These are phyloP conservation scores for Sciurus vulgaris DNA, from an alignment of 2,797 vertebrate genomes.

Conservation along the genomic window DNA sequence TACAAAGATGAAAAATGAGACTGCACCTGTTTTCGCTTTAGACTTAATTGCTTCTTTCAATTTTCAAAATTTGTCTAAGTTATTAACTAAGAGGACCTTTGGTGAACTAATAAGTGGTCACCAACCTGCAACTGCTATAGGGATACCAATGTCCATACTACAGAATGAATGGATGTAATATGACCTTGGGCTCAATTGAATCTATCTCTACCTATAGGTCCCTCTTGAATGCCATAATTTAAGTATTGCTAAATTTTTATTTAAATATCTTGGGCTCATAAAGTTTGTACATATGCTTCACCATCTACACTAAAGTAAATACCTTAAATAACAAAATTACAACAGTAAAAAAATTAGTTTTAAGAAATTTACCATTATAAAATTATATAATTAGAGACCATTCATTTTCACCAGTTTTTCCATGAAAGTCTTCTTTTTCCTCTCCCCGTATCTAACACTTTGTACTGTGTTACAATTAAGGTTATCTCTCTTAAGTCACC, in stretches of 20 bases:
- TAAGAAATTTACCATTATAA: neutral
- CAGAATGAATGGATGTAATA: too few relatives aligned
- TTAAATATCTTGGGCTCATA: too few relatives aligned
- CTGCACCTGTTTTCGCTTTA: too few relatives aligned
- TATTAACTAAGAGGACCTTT: neutral
- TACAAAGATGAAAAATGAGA: neutral
- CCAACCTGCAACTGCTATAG: fast-evolving
- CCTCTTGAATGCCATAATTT: too few relatives aligned
- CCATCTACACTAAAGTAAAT: too few relatives aligned
- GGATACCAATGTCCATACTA: too few relatives aligned
- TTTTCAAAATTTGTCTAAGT: neutral
- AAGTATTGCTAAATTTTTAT: neutral
- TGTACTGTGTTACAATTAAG: fast-evolving
- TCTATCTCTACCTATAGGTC: too few relatives aligned
- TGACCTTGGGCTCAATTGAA: too few relatives aligned
- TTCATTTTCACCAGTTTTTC: neutral
- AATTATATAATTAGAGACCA: too few relatives aligned
- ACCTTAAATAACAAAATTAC: neutral
- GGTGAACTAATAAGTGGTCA: too few relatives aligned
- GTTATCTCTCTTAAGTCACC: neutral
- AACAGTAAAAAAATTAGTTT: neutral
- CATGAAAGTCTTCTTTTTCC: neutral
- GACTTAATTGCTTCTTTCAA: neutral
- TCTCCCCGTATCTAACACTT: too few relatives aligned
- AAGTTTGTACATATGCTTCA: neutral